Evolutionary conservation across 2,888 invertebrate genomes (phyloP), one percentile per base, ranked within the genome.

Genomic region (Venusia cambrica): DNA sequence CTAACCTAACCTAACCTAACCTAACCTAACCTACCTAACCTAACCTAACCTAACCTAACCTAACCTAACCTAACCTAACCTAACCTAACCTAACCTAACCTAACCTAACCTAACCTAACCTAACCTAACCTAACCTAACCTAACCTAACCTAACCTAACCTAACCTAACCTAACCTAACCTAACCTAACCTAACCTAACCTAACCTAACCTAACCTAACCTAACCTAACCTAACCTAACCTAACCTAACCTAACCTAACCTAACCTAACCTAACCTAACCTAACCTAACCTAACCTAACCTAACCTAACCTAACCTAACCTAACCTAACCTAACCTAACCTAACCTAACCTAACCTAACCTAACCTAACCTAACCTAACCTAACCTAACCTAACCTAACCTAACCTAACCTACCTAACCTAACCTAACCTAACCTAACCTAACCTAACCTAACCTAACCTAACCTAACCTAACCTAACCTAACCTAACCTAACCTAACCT

Each of bases 191-290:
- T 31, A 28, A 28, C 24, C 22, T 24, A 24, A 32, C 24, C 24
- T 32, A 32, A 32, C 24, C 24, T 24, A 24, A 32, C 32, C 32
- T 32, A 32, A 32, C 32, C 32, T 32, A 32, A 32, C 32, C 32
- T 32, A 32, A 32, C 32, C 32, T 32, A 32, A 32, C 32, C 32
- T 32, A 32, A 32, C 32, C 32, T 32, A 32, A 32, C 32, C 32
- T 32, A 25, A 32, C 32, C 32, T 32, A 32, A 32, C 32, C 32
- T 32, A 32, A 32, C 32, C 32, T 32, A 32, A 32, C 25, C 32
- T 25, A 31, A 31, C 21, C 30, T 22, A 31, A 31, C 21, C 21
- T 25, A 20, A 20, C 20, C 20, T 20, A 20, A 20, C 20, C 20
- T 20, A 20, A 20, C 20, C 20, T 20, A 20, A 20, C 20, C 20